A percentile compares a stretch with the other conserved stretches of the same genome.
These are phyloP conservation scores for Leucophenga maculata DNA, from an alignment of 2,888 invertebrate species.

Conservation along the genomic window DNA sequence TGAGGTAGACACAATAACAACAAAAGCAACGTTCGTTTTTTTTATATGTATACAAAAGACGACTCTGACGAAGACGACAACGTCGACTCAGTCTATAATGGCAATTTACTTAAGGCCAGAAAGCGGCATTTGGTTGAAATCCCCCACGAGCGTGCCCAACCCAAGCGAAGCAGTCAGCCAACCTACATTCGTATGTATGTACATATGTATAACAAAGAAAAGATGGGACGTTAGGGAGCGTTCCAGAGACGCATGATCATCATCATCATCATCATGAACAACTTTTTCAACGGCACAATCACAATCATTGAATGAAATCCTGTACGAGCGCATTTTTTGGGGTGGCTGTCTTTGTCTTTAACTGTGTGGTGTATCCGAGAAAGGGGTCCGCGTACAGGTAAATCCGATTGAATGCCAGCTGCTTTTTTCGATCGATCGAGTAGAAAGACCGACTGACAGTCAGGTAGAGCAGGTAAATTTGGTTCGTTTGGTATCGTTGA, in stretches of 20 bases:
- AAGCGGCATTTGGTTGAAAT: constrained; percentile 60
- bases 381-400: constrained; percentile 19
- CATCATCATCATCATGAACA: not conserved
- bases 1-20: constrained; percentile 42
- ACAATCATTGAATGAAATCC: constrained; percentile 5
- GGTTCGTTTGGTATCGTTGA: constrained; percentile 1
- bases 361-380: not conserved
- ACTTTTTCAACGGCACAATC: not conserved
- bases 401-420: constrained; percentile 15
- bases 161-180: constrained; percentile 50
- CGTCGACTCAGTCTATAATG: constrained; percentile 26
- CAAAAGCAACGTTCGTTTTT: too few species aligned
- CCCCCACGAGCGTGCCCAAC: constrained; percentile 47
- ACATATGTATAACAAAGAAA: constrained; percentile 15
- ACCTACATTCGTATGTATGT: constrained; percentile 50
- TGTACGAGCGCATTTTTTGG: constrained; percentile 16
- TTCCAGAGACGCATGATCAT: not conserved
- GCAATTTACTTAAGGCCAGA: constrained; percentile 52
- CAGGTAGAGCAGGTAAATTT: constrained; percentile 38
- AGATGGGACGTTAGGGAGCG: too few species aligned
- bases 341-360: constrained; percentile 13
- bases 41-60: constrained; percentile 47
- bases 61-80: constrained; percentile 37
- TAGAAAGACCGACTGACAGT: constrained; percentile 21
- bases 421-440: constrained; percentile 4